Conservation (phyloP, 2,888 invertebrate species). For the Drosophila subquinaria region DNA sequence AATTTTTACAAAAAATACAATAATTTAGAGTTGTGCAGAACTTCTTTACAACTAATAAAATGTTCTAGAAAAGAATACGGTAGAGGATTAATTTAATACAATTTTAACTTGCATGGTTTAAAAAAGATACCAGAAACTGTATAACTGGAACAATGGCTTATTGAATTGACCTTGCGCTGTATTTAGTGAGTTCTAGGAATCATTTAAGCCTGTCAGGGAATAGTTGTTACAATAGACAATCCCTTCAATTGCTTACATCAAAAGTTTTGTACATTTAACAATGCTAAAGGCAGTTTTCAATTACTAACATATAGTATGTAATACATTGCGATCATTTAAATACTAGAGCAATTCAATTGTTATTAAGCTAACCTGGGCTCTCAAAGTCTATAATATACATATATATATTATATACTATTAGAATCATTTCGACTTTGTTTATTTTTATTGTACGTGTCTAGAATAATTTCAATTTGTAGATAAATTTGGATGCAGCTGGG, state of each 20-base stretch:
- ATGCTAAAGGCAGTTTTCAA: not conserved
- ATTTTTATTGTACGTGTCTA: conserved; percentile 23
- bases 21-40: not conserved
- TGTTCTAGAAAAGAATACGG: not conserved
- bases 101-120: not conserved
- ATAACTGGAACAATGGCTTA: not conserved
- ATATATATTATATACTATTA: not conserved
- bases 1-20: not conserved
- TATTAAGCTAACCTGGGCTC: conserved; percentile 5
- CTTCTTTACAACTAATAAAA: not conserved
- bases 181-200: not conserved
- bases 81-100: not conserved
- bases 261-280: conserved; percentile 34
- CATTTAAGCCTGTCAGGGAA: not conserved
- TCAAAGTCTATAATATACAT: no score
- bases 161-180: not conserved
- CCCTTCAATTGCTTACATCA: conserved; percentile 20
- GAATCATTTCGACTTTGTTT: conserved; percentile 9
- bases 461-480: not conserved
- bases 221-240: conserved; percentile 2
- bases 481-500: not conserved
- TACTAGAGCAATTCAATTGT: conserved; percentile 6
- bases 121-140: not conserved
- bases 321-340: conserved; percentile 4
- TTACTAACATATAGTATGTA: conserved; percentile 16